These are phyloP conservation scores for Hyles lineata DNA, from an alignment of 2,888 invertebrate species.

Conservation along the genomic window DNA sequence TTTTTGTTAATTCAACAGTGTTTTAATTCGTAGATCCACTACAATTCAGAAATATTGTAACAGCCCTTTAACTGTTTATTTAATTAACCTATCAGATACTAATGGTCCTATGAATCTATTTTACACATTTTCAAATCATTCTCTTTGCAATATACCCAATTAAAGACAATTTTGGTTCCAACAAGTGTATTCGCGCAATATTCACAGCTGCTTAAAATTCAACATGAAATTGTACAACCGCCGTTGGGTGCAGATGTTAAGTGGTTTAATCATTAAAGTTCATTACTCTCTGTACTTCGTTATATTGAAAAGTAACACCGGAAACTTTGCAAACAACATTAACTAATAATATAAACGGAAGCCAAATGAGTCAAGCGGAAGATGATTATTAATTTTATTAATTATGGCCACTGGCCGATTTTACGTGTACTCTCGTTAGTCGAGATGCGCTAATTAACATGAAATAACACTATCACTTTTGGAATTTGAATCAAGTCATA, in stretches of 20 bases:
- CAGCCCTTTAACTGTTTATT: too few species aligned
- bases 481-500: too few species aligned
- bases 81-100: too few species aligned
- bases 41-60: too few species aligned
- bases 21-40: too few species aligned
- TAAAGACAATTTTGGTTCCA: neutral
- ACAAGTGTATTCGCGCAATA: neutral
- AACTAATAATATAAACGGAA: slow-evolving; percentile 15
- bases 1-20: too few species aligned
- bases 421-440: neutral
- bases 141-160: neutral
- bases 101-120: too few species aligned
- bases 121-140: neutral
- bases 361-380: slow-evolving; percentile 21
- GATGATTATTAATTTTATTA: slow-evolving; percentile 11
- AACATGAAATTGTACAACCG: neutral
- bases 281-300: slow-evolving; percentile 3
- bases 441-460: neutral
- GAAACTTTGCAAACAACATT: slow-evolving; percentile 7
- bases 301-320: slow-evolving; percentile 9
- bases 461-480: neutral
- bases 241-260: neutral
- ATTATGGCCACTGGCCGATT: neutral
- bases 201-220: neutral
- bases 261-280: neutral